Evolutionary conservation across 2,113 vertebrate species (phyloP).

Genomic region (Bubo blakistoni): DNA sequence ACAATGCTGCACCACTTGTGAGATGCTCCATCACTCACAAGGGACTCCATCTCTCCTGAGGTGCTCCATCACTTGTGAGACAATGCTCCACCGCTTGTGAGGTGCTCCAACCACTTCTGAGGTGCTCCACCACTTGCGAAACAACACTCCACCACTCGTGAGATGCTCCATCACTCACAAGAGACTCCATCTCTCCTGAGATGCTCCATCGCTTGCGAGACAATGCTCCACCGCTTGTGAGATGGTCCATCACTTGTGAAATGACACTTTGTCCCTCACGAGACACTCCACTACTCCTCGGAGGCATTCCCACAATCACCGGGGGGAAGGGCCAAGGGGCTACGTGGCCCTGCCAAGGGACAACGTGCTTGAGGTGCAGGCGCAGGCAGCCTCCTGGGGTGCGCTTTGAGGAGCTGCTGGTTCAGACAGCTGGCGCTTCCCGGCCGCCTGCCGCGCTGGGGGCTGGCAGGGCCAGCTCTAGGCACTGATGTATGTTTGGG

Average conservation of each 20-base stretch:
- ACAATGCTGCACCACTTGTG: no score
- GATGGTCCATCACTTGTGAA: neutral
- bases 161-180: neutral
- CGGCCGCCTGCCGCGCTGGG: neutral
- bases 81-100: neutral
- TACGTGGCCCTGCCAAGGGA: neutral
- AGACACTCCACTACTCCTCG: neutral
- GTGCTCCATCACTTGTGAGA: accelerated
- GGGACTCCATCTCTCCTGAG: neutral
- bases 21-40: neutral
- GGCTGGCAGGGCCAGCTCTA: neutral
- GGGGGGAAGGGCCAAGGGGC: neutral
- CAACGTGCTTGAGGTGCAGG: neutral
- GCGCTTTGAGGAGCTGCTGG: neutral
- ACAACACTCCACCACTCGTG: neutral
- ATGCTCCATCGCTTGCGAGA: neutral
- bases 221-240: neutral
- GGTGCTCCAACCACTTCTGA: accelerated
- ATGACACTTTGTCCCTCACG: accelerated
- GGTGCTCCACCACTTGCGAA: accelerated
- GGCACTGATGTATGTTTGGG: neutral
- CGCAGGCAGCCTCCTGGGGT: neutral
- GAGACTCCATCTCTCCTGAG: neutral
- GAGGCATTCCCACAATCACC: accelerated
- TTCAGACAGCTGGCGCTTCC: neutral